Percentiles rank a stretch among this genome's conserved stretches.
Evolutionary conservation across 2,888 invertebrate species (phyloP).

Genomic region (Nephrotoma guestfalica): DNA sequence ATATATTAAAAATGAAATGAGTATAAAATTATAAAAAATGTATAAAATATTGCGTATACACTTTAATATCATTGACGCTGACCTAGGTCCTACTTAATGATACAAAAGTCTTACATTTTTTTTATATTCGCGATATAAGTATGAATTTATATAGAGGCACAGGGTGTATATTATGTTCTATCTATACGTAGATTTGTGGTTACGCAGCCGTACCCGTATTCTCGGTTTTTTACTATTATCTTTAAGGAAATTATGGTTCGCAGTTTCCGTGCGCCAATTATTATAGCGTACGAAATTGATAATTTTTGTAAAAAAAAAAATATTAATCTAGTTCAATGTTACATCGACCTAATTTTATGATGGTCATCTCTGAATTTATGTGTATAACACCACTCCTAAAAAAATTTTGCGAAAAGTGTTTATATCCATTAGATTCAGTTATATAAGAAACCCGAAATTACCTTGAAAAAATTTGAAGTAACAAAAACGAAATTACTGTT

Average conservation of each 20-base stretch:
- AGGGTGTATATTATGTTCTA: background rate
- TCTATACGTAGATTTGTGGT: background rate
- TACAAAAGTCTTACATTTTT: constrained; percentile 6
- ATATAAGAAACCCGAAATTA: background rate
- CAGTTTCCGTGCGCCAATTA: background rate
- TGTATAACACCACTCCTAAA: background rate
- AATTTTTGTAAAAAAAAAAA: background rate
- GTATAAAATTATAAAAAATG: background rate
- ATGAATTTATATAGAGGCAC: background rate
- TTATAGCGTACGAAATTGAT: background rate
- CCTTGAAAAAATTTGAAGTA: background rate
- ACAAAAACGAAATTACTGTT: background rate
- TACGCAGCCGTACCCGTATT: background rate
- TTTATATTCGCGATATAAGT: background rate
- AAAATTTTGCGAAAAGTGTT: background rate
- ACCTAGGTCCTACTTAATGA: constrained; percentile 10
- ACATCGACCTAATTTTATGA: background rate
- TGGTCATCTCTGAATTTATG: background rate
- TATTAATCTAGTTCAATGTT: background rate
- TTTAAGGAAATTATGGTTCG: background rate
- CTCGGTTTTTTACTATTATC: background rate
- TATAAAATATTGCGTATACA: background rate
- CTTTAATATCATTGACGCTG: constrained; percentile 9
- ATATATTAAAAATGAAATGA: background rate
- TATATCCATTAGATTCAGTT: background rate